A percentile compares a stretch with the other conserved stretches of the same genome.
Conservation (phyloP, 2,797 vertebrate species). For the Anniella stebbinsi region DNA sequence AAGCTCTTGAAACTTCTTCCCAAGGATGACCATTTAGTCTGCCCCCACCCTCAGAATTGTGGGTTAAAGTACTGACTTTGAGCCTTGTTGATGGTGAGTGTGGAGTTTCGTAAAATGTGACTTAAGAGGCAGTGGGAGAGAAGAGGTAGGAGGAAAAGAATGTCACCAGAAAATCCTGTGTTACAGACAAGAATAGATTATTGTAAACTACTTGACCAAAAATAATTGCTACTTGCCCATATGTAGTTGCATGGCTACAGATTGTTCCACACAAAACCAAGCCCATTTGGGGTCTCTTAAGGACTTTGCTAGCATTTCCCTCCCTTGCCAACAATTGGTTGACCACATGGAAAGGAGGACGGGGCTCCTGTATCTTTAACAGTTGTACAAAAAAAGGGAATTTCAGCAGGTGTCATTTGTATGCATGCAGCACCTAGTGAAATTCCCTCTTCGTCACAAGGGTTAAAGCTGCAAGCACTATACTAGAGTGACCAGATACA, state of each 20-base stretch:
- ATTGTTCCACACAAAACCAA: neutral
- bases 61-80: neutral
- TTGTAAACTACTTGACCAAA: neutral
- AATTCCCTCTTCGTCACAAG: too few relatives aligned
- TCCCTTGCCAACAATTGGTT: neutral
- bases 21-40: too few relatives aligned
- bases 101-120: neutral
- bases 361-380: too few relatives aligned
- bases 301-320: neutral
- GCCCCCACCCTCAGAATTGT: neutral
- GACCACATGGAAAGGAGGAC: too few relatives aligned
- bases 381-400: too few relatives aligned
- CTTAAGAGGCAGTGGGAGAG: neutral
- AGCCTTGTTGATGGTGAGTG: neutral
- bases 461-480: too few relatives aligned
- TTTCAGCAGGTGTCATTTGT: too few relatives aligned
- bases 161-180: neutral
- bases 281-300: too few relatives aligned
- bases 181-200: neutral
- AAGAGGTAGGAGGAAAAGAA: neutral
- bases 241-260: neutral
- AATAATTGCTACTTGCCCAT: neutral
- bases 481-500: too few relatives aligned
- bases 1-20: neutral
- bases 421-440: too few relatives aligned